Base-by-base conservation (phyloP, 2,797 vertebrate genomes). In the Sebastes ruberrimus region DNA sequence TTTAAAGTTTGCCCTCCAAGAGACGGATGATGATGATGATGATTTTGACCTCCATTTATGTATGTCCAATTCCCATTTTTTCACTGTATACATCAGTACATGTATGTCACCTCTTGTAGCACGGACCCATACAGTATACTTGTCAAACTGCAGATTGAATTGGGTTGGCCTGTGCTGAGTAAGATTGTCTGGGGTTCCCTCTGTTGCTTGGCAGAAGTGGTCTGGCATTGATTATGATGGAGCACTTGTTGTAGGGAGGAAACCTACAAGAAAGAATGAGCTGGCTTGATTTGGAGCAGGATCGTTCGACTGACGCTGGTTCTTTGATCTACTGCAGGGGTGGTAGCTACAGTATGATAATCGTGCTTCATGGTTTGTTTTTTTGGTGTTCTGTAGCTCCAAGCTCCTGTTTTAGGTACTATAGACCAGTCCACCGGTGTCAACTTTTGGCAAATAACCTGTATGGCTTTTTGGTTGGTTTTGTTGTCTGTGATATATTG, bases 181-280 rank as follows among this genome's bases (percentile, higher is more conserved):
- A 73, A 79, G 78, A 70, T 68, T 42, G 22, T 77, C 75, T 84
- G 84, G 86, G 75, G 76, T 90, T 89, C 74, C 90, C 87, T 87
- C 80, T 78, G 82, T 85, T 87, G 86, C 86, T 84, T 84, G 86
- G 83, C 89, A 92, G 82, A 61, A 88, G 55, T 64, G 72, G 61
- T 81, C 79, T 86, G 83, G 83, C 86, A 78, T 83, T 88, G 89
- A 93, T 91, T 84, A 83, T 87, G 86, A 86, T 89, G 69, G 80
- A 86, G 82, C 75, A 55, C 84, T 76, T 79, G 79, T 83, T 83
- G 75, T 64, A 73, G 75, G 59, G 69, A 80, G 82, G 65, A 87
- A 87, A 78, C 67, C 65, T 83, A 82, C 28, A 56, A 80, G 61
- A 62, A 18, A 46, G 76, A 87, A 84, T 42, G 38, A 79, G 55